phyloP scores from a whole-genome alignment of 35 echinoderm and acorn worm species.

The Lytechinus variegatus region DNA sequence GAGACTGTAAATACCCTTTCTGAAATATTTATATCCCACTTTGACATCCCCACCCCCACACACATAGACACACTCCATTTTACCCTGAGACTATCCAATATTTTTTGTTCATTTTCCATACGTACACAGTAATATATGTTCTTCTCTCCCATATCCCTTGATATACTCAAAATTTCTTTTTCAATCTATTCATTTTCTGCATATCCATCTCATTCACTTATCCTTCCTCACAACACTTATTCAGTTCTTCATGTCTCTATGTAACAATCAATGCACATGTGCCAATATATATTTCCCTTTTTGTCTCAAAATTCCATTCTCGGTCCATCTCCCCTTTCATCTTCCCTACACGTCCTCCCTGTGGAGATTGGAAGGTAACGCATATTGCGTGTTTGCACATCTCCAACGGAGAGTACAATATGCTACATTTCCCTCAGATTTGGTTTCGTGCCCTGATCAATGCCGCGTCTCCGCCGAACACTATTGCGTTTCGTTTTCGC shows the following conservation, averaged over 20 bases:
- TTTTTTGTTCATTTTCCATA: not conserved
- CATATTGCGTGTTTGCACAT: constrained; percentile 45
- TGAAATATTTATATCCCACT: no score
- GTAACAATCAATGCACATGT: not conserved
- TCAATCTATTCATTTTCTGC: not conserved
- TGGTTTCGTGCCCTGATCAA: constrained; percentile 46
- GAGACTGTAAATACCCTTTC: no score
- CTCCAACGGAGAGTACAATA: constrained; percentile 35
- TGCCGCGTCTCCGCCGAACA: constrained; percentile 48
- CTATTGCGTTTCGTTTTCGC: constrained; percentile 52
- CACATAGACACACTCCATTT: not conserved
- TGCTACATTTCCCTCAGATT: constrained; percentile 54
- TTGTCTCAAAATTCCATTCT: not conserved
- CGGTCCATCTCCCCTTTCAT: not conserved
- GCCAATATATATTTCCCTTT: not conserved
- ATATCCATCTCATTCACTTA: not conserved
- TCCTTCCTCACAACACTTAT: not conserved
- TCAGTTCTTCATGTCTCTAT: not conserved
- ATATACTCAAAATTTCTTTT: not conserved
- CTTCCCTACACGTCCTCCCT: not conserved
- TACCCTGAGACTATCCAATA: not conserved
- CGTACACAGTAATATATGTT: not conserved
- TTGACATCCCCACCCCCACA: no score
- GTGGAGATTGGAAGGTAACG: not conserved
- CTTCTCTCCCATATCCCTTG: not conserved